These are phyloP conservation scores for Geopemphigus sp. DNA, from an alignment of 1,140 invertebrate species.

Conservation along the genomic window DNA sequence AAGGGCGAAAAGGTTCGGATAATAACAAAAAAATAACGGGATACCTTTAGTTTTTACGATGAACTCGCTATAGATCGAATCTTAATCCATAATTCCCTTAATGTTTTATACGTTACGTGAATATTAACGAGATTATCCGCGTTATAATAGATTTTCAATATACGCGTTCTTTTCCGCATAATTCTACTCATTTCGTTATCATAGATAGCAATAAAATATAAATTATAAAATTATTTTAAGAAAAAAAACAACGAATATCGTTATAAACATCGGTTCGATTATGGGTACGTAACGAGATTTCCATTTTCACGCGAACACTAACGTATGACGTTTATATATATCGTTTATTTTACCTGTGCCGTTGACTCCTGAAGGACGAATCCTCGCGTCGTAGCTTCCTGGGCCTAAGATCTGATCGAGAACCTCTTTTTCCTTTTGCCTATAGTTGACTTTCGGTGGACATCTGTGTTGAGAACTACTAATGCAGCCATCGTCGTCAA, in stretches of 20 bases:
- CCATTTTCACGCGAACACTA: too few species aligned
- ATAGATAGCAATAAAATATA: too few species aligned
- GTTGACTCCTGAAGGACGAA: conserved; percentile 87
- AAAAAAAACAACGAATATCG: too few species aligned
- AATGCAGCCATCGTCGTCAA: conserved; percentile 21
- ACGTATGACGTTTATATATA: too few species aligned
- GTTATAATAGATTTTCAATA: neutral
- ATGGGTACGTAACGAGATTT: too few species aligned
- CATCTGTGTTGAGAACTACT: conserved; percentile 26
- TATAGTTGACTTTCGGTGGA: conserved; percentile 56
- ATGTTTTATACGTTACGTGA: neutral
- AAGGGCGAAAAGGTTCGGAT: neutral
- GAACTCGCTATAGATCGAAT: neutral
- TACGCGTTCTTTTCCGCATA: neutral
- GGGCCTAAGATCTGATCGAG: conserved; percentile 88
- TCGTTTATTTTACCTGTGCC: conserved; percentile 89
- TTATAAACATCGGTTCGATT: too few species aligned
- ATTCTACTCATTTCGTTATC: too few species aligned
- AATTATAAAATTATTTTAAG: too few species aligned
- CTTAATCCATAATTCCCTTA: neutral
- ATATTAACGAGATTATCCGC: too few species aligned
- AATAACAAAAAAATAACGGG: neutral
- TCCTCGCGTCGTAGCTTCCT: conserved; percentile 86
- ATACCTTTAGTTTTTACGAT: neutral
- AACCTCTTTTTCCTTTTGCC: conserved; percentile 88